phyloP scores from a whole-genome alignment of 2,113 vertebrate species.

The Willisornis vidua region DNA sequence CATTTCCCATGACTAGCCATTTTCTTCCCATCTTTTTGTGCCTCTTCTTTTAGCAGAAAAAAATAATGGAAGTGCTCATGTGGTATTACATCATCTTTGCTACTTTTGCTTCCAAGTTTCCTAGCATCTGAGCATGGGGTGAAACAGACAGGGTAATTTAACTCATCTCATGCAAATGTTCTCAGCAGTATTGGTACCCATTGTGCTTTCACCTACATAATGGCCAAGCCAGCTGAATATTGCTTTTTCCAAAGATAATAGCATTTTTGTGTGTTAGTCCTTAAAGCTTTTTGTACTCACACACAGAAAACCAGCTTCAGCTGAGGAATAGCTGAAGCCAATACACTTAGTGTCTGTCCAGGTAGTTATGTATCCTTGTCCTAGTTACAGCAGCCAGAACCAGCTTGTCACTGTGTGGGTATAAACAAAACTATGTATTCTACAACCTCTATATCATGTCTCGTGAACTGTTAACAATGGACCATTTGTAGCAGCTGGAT shows the following conservation, averaged over 20 bases:
- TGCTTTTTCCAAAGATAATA: slow-evolving; percentile 28
- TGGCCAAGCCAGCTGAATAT: neutral
- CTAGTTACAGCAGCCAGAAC: too few species aligned
- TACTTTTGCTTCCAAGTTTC: neutral
- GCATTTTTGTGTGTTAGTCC: slow-evolving; percentile 29
- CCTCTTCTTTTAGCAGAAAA: neutral
- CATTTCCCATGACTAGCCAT: neutral
- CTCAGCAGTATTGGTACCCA: neutral
- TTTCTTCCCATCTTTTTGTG: neutral
- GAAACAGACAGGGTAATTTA: neutral
- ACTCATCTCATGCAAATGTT: slow-evolving; percentile 22
- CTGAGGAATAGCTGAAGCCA: slow-evolving; percentile 4
- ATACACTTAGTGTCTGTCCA: neutral
- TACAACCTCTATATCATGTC: too few species aligned
- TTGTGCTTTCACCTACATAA: slow-evolving; percentile 16
- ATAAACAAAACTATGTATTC: too few species aligned
- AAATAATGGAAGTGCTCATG: neutral
- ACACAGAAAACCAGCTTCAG: neutral
- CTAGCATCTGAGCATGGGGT: neutral
- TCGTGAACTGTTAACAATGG: too few species aligned
- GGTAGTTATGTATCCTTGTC: neutral
- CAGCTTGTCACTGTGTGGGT: too few species aligned
- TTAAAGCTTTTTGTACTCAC: slow-evolving; percentile 18
- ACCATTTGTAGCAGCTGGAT: too few species aligned
- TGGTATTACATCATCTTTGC: neutral